Evolutionary conservation across 2,888 invertebrate species (phyloP), one percentile per base, ranked within the genome.

Genomic region (Rhorus exstirpatorius): DNA sequence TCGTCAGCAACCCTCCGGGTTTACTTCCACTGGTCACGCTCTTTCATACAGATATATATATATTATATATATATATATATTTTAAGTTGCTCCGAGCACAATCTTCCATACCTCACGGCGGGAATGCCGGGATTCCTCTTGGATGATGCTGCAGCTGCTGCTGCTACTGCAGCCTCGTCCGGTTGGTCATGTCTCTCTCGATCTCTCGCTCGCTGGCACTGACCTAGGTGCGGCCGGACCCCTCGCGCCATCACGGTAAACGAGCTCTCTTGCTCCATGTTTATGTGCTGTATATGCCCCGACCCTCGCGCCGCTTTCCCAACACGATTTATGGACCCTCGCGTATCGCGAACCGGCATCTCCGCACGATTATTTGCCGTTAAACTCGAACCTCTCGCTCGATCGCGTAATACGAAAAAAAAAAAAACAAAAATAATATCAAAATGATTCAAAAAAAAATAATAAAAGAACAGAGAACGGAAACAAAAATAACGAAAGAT

Each of bases 291-390:
- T 41, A 17, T 46, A 53, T 65, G 24, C 44, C 49, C 19, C 55
- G 55, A 44, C 78, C 63, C 74, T 76, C 79, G 14, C 60, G 51
- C 60, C 77, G 72, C 77, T 67, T 70, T 70, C 75, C 79, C 58
- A 60, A 77, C 75, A 84, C 88, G 89, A 92, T 92, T 92, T 92
- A 92, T 91, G 89, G 87, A 79, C 75, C 83, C 51, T 65, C 61
- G 86, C 83, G 83, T 92, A 92, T 92, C 91, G 87, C 89, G 88
- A 87, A 87, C 90, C 92, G 91, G 92, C 91, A 92, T 92, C 92
- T 92, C 88, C 89, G 76, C 81, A 90, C 92, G 91, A 92, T 92
- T 91, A 92, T 91, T 92, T 90, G 90, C 91, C 90, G 91, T 91
- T 91, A 91, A 92, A 91, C 91, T 90, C 90, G 89, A 91, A 91